Evolutionary conservation across 2,797 vertebrate species (phyloP), one percentile per base, ranked within the genome.

Genomic region (Chelon auratus): DNA sequence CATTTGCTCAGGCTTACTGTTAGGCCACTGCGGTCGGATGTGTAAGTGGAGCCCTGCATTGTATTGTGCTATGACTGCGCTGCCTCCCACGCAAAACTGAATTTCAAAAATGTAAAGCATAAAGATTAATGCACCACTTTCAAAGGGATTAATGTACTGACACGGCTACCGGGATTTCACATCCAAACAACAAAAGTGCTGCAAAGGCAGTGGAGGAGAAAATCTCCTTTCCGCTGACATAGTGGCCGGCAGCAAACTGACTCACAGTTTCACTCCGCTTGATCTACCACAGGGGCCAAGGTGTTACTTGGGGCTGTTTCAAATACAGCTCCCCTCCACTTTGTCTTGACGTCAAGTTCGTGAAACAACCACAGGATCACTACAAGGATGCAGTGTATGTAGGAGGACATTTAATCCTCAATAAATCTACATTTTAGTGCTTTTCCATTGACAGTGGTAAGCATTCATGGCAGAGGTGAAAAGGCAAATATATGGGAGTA

Each of bases 1-100:
- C 77, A 37, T 80, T 86, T 74, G 55, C 63, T 61, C 50, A 68
- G 68, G 65, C 40, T 82, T 52, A 59, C 33, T 39, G 68, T 33
- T 76, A 26, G 45, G 62, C 48, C 62, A 57, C 50, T 13, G 51
- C 24, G 9, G 63, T 56, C 13, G 53, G 26, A 20, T 55, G 75
- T 75, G 51, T 36, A 42, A 48, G 36, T 53, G 40, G 47, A 40
- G 45, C 11, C 7, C 17, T 70, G 50, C 1, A 12, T 18, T 60
- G 37, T 43, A 42, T 37, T 55, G 55, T 62, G 18, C 24, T 64
- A 30, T 61, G 58, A 40, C 45, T 55, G 55, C 64, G 36, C 24
- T 30, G 18, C 20, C 26, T 37, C 20, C 43, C 52, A 39, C 48
- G 37, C 14, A 40, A 8, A 59, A 24, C 22, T 8, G 14, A 14